These are phyloP conservation scores for Sceloporus undulatus DNA, from an alignment of 2,113 vertebrate species.

Conservation along the genomic window DNA sequence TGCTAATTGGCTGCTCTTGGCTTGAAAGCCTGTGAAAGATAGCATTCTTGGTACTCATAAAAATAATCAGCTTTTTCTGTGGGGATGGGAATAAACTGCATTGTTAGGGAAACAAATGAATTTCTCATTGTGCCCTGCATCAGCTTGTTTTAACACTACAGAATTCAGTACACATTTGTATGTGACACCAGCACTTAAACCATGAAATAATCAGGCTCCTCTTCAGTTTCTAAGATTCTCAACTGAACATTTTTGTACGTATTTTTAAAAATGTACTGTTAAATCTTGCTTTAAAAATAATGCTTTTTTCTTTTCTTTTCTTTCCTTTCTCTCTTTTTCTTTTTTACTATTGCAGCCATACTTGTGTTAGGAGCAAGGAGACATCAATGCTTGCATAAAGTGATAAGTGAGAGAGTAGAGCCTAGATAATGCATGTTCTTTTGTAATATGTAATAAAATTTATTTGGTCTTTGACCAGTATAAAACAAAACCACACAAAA, in stretches of 20 bases:
- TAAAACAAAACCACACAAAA: too few relatives aligned
- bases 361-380: too few relatives aligned
- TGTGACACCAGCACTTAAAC: constrained; percentile 52
- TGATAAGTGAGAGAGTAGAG: too few relatives aligned
- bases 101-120: not conserved
- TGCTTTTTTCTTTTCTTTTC: not conserved
- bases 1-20: not conserved
- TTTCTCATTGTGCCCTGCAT: constrained; percentile 62
- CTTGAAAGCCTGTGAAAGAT: not conserved
- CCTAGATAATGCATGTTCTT: too few relatives aligned
- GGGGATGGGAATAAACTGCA: not conserved
- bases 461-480: too few relatives aligned
- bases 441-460: too few relatives aligned
- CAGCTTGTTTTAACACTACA: constrained; percentile 64
- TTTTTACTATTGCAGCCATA: constrained; percentile 23
- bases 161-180: constrained; percentile 39
- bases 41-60: not conserved
- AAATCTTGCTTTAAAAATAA: constrained; percentile 44
- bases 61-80: not conserved
- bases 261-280: constrained; percentile 36
- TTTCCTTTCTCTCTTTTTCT: too few relatives aligned
- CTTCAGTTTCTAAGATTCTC: constrained; percentile 20
- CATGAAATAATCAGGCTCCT: constrained; percentile 29
- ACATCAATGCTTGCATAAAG: too few relatives aligned
- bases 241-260: constrained; percentile 43